Evolutionary conservation across 2,888 invertebrate genomes (phyloP).

Genomic region (Harpalus rufipes): DNA sequence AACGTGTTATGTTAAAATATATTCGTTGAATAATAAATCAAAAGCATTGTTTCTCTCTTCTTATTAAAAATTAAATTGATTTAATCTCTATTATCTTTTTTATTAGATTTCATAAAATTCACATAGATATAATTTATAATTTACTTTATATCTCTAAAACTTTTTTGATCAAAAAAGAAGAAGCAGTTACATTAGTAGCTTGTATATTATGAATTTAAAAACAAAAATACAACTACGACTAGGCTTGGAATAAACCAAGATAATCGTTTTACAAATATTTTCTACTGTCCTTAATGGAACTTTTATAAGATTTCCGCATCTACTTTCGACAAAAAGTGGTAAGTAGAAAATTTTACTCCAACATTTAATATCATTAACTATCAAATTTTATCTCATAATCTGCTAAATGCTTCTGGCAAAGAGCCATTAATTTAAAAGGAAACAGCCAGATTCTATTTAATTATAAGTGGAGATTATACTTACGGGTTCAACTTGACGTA

Average conservation of each 20-base stretch:
- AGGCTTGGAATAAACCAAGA: not conserved
- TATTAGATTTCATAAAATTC: too few relatives aligned
- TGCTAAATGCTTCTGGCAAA: constrained; percentile 20
- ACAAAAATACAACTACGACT: not conserved
- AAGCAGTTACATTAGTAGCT: too few relatives aligned
- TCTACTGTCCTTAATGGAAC: constrained; percentile 7
- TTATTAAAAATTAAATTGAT: too few relatives aligned
- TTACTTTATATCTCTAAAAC: too few relatives aligned
- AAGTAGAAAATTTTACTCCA: constrained; percentile 22
- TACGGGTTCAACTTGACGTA: not conserved
- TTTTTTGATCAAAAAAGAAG: too few relatives aligned
- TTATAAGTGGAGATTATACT: not conserved
- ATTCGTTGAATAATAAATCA: too few relatives aligned
- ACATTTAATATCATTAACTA: constrained; percentile 23
- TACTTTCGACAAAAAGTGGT: not conserved
- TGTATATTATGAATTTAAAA: too few relatives aligned
- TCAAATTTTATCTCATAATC: constrained; percentile 35
- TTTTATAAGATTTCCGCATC: constrained; percentile 23
- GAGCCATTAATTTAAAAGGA: constrained; percentile 40
- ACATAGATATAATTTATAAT: too few relatives aligned
- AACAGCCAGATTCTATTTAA: constrained; percentile 23
- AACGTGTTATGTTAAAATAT: too few relatives aligned
- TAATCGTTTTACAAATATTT: constrained; percentile 26
- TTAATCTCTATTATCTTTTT: too few relatives aligned
- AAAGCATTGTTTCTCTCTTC: too few relatives aligned